Evolutionary conservation across 92 coral and sea anemone genomes (phyloP).

Genomic region (Hydrozoanthus gracilis): DNA sequence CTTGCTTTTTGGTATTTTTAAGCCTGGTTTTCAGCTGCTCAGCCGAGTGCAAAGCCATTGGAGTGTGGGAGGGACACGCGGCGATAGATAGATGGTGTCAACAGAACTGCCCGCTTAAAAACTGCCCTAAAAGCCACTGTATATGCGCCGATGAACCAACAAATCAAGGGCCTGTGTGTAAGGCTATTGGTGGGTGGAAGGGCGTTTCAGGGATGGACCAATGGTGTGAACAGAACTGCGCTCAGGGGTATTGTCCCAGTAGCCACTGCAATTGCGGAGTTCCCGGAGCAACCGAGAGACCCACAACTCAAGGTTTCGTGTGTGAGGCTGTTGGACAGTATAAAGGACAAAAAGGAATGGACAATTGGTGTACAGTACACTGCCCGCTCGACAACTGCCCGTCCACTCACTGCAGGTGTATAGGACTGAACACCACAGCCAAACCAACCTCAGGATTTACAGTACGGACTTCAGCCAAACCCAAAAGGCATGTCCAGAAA

Average conservation of each 20-base stretch:
- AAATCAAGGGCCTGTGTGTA: not conserved
- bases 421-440: not conserved
- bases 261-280: constrained; percentile 5
- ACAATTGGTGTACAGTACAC: constrained; percentile 38
- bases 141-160: constrained; percentile 1
- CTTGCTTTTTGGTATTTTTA: too few relatives aligned
- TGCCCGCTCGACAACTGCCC: constrained; percentile 45
- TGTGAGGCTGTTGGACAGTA: not conserved
- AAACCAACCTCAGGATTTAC: not conserved
- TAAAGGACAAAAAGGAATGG: constrained; percentile 9
- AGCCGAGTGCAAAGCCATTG: not conserved
- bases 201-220: not conserved
- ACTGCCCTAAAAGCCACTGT: constrained; percentile 36
- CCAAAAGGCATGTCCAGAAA: not conserved
- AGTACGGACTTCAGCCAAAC: not conserved
- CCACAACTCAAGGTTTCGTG: not conserved
- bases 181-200: constrained; percentile 5
- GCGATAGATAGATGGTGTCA: constrained; percentile 51
- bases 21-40: too few relatives aligned
- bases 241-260: not conserved
- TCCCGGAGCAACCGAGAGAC: constrained; percentile 15
- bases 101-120: constrained; percentile 16
- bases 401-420: constrained; percentile 12
- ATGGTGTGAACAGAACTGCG: constrained; percentile 19
- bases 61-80: constrained; percentile 2